Evolutionary conservation across 92 coral and sea anemone species (phyloP).

Genomic region (Hydrozoanthus gracilis): DNA sequence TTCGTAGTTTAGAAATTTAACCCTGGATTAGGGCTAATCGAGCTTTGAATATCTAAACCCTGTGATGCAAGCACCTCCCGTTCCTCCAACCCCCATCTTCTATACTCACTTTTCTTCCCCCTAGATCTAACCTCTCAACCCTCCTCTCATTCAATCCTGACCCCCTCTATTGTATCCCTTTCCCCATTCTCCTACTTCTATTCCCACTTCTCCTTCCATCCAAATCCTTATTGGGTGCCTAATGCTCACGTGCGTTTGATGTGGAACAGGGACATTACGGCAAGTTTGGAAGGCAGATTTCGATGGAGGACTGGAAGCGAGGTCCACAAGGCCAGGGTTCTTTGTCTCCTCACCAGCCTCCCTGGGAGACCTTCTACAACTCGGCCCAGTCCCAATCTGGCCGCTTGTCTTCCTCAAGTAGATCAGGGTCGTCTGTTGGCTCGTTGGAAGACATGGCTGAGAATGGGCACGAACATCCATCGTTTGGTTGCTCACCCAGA

Average conservation of each 20-base stretch:
- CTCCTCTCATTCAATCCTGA: too few species aligned
- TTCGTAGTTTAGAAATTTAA: too few species aligned
- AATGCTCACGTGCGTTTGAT: not conserved
- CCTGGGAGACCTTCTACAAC: constrained; percentile 47
- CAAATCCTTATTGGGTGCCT: too few species aligned
- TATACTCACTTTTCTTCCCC: too few species aligned
- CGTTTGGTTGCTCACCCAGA: constrained; percentile 45
- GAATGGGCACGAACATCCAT: constrained; percentile 60
- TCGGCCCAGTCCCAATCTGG: constrained; percentile 40
- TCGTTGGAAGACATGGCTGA: constrained; percentile 80
- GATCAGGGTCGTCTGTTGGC: constrained; percentile 78
- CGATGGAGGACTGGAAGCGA: constrained; percentile 86
- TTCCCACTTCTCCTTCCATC: too few species aligned
- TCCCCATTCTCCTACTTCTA: too few species aligned
- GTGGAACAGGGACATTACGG: constrained; percentile 61
- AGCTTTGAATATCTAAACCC: too few species aligned
- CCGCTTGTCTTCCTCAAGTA: constrained; percentile 63
- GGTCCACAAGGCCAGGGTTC: constrained; percentile 60
- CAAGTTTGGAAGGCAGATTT: constrained; percentile 78
- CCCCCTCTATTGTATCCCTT: too few species aligned
- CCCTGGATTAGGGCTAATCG: too few species aligned
- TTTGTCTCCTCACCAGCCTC: constrained; percentile 45
- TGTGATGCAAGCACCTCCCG: too few species aligned
- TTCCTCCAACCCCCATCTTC: too few species aligned
- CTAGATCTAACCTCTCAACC: too few species aligned